Percentiles rank a stretch among this genome's conserved stretches.
phyloP scores from a whole-genome alignment of 2,888 invertebrate genomes.

The Drosophila longiperda region DNA sequence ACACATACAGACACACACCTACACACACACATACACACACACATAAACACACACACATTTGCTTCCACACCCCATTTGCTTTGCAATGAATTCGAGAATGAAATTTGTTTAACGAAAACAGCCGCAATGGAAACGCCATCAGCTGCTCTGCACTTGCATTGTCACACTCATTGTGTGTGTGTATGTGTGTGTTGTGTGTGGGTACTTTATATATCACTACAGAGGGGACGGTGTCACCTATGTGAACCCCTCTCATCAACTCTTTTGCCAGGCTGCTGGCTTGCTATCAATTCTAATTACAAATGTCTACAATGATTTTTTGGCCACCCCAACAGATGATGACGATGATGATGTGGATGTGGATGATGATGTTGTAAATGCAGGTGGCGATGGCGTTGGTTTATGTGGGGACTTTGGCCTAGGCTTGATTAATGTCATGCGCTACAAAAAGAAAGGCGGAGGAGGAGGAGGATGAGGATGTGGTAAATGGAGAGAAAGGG shows the following conservation, averaged over 20 bases:
- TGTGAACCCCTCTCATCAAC: constrained; percentile 1
- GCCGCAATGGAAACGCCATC: constrained; percentile 36
- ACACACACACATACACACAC: background rate
- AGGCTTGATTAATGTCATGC: constrained; percentile 78
- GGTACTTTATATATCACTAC: background rate
- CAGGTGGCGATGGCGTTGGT: constrained; percentile 42
- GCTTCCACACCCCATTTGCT: background rate
- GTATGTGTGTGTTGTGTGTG: constrained; percentile 1
- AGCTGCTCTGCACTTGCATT: constrained; percentile 42
- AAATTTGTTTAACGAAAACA: constrained; percentile 77
- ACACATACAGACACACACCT: background rate
- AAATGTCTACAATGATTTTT: constrained; percentile 85
- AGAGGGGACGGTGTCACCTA: constrained; percentile 1
- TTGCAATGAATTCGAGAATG: constrained; percentile 45
- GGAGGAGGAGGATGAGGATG: background rate
- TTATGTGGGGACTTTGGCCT: constrained; percentile 46
- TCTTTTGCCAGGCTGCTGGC: constrained; percentile 23
- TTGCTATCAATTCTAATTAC: constrained; percentile 84
- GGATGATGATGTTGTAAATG: constrained; percentile 36
- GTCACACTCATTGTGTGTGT: constrained; percentile 22
- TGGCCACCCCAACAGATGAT: constrained; percentile 50
- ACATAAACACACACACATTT: background rate
- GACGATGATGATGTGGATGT: constrained; percentile 22
- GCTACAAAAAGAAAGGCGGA: constrained; percentile 33
- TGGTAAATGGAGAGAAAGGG: background rate